Evolutionary conservation across 2,113 vertebrate genomes (phyloP), one percentile per base, ranked within the genome.

Genomic region (Alces alces): DNA sequence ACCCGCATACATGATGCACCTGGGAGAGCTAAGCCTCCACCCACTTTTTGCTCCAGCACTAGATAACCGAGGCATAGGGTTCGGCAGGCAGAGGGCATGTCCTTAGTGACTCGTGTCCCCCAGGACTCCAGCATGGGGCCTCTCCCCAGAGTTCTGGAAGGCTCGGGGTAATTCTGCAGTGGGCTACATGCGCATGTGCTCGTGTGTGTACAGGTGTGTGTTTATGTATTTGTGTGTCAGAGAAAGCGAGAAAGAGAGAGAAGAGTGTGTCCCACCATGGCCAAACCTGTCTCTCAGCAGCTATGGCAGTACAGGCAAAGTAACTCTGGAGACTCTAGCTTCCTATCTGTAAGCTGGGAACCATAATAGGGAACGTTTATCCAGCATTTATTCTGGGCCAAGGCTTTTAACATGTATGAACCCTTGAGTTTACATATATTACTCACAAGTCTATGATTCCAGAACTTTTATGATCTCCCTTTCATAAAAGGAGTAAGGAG

Each of bases 181-280:
- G 12, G 16, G 5, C 11, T 36, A 93, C 0, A 4, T 30, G 21
- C 9, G 2, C 6, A 0, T 27, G 27, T 43, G 52, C 0, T 1
- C 4, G 0, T 2, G 4, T 17, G 1, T 16, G 17, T 14, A 23
- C 21, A 5, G 8, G 6, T 14, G 64, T 64, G 57, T 45, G 55
- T 11, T 7, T 45, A 58, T 28, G 30, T 54, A 13, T 54, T 9
- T 11, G 2, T 23, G 19, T 80, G 33, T n/a, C 28, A 33, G 55
- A 33, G 19, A 64, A 25, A 28, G 1, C 5, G 3, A 54, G 19
- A 33, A 25, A 54, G 16, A 50, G 36, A 55, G 17, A 43, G 55
- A 21, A 50, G 39, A 50, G 1, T 66, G 36, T 47, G 50, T 17
- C 33, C 47, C 28, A 45, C 33, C 33, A 28, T 6, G 7, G 21